Percentiles rank a stretch among this genome's conserved stretches.
phyloP scores from a whole-genome alignment of 1,140 invertebrate genomes.

The Pogonomyrmex californicus region DNA sequence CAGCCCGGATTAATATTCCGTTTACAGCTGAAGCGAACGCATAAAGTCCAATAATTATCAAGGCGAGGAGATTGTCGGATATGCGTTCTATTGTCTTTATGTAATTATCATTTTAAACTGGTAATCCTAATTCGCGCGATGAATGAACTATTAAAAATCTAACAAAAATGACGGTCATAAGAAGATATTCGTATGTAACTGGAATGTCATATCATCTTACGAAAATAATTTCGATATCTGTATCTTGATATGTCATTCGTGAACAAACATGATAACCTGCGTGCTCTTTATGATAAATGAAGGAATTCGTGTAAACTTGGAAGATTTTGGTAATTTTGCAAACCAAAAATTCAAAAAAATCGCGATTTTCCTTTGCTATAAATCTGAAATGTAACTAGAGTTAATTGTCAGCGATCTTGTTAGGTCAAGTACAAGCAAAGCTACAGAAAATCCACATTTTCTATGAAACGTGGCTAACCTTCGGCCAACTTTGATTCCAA shows the following conservation, averaged over 20 bases:
- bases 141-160: constrained; percentile 20
- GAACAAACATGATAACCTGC: not conserved
- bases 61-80: constrained; percentile 13
- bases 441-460: constrained; percentile 1
- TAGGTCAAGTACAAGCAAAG: constrained; percentile 40
- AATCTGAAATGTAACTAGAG: constrained; percentile 4
- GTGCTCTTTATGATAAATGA: constrained; percentile 12
- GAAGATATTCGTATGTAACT: not conserved
- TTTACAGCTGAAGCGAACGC: constrained; percentile 20
- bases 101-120: constrained; percentile 3
- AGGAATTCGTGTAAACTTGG: constrained; percentile 18
- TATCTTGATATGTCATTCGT: not conserved
- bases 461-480: not conserved
- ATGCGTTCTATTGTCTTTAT: not conserved
- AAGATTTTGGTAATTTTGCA: constrained; percentile 30
- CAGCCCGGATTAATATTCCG: constrained; percentile 38
- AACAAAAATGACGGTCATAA: not conserved
- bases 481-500: not conserved
- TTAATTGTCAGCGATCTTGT: constrained; percentile 28
- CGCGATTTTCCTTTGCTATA: constrained; percentile 28
- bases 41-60: constrained; percentile 35
- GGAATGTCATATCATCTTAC: not conserved
- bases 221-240: too few relatives aligned
- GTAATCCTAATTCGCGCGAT: not conserved
- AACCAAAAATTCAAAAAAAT: not conserved